Evolutionary conservation across 35 echinoderm and acorn worm genomes (phyloP), one percentile per base, ranked within the genome.

Genomic region (Strongylocentrotus purpuratus): DNA sequence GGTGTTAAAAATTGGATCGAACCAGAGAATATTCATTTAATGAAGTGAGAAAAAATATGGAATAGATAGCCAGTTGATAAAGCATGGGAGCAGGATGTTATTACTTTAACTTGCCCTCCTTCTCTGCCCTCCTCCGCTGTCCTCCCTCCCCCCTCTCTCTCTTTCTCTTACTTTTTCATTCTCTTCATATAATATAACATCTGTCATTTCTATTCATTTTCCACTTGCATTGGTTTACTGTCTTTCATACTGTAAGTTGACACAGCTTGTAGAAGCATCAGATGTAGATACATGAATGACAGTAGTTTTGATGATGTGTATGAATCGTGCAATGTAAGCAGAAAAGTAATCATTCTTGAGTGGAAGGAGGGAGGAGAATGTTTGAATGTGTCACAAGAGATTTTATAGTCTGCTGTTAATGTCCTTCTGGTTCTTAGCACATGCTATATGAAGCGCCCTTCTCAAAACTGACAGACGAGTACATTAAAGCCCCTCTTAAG

Each of bases 21-120:
- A 33, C 32, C 33, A 20, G 15, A 89, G 87, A 33, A 89, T 46
- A 45, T 33, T 89, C 17, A 45, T 89, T 89, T 89, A 45, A 89
- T 89, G 87, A 89, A 18, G 87, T 89, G 87, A 89, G 87, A 89
- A 33, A 41, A 89, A 89, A 89, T 89, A 89, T 89, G 87, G 33
- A 78, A 78, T 78, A 78, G 65, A 78, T 78, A 78, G 65, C 28
- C 65, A 28, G 28, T 1, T 78, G 18, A 78, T 78, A 7, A 78
- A 28, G 65, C 17, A n/a, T 5, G 3, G 65, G 22, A 78, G 20
- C 7, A 78, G 65, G 65, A 78, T 22, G 8, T 78, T 78, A 78
- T 78, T 78, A 22, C 65, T 78, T 78, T n/a, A 8, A n/a, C 5
- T 6, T 78, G 65, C 20, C 65, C 65, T 28, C 65, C 65, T 28